A percentile compares a stretch with the other conserved stretches of the same genome.
These are phyloP conservation scores for Heloderma charlesbogerti DNA, from an alignment of 2,113 vertebrate species.

Conservation along the genomic window DNA sequence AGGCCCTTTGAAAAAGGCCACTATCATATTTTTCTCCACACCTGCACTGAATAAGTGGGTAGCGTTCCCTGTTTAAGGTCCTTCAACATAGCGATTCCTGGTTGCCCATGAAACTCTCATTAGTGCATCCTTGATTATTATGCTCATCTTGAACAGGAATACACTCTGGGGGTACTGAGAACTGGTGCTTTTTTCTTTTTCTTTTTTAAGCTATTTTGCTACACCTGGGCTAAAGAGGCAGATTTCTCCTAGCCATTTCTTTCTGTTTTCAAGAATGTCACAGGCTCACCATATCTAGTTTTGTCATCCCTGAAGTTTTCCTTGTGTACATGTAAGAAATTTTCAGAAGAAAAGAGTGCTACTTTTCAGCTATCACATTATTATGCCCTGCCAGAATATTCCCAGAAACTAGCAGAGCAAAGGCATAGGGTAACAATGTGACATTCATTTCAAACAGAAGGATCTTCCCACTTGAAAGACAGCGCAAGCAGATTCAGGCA, in stretches of 20 bases:
- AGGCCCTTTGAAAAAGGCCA: neutral
- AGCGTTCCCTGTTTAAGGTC: neutral
- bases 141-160: neutral
- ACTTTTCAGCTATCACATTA: neutral
- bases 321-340: neutral
- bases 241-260: neutral
- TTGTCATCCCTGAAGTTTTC: neutral
- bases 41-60: neutral
- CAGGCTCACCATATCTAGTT: neutral
- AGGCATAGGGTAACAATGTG: neutral
- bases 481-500: constrained; percentile 40
- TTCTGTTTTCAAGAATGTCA: neutral
- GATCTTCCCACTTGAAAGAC: constrained; percentile 59
- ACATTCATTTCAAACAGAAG: constrained; percentile 53
- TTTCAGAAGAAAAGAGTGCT: neutral
- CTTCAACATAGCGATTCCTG: no score
- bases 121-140: neutral
- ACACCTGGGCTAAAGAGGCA: no score
- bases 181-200: no score
- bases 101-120: neutral
- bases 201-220: neutral
- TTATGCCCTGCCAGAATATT: constrained; percentile 34
- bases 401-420: neutral
- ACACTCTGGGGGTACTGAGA: neutral
- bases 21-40: no score